Evolutionary conservation across 2,113 vertebrate species (phyloP).

Genomic region (Scartelaos histophorus): DNA sequence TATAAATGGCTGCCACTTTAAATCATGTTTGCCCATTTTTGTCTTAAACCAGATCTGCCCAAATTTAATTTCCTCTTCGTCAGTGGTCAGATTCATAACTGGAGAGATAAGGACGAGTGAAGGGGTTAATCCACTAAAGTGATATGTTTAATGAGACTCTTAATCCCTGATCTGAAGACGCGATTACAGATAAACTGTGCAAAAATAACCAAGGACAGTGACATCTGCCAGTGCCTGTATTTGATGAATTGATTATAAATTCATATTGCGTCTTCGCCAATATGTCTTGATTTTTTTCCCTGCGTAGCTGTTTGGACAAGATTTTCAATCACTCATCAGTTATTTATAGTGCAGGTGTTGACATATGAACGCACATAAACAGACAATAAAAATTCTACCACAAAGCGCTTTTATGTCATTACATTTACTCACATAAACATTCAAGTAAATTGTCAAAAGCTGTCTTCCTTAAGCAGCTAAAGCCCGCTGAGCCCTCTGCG

Average conservation of each 20-base stretch:
- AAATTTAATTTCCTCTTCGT: constrained; percentile 17
- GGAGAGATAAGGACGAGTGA: constrained; percentile 29
- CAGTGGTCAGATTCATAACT: constrained; percentile 41
- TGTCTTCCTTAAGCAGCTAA: constrained; percentile 55
- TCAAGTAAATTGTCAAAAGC: constrained; percentile 65
- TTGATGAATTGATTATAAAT: constrained; percentile 55
- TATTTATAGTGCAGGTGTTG: constrained; percentile 65
- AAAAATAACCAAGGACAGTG: constrained; percentile 58
- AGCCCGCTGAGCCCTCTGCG: constrained; percentile 48
- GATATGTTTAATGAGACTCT: constrained; percentile 64
- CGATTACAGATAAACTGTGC: constrained; percentile 51
- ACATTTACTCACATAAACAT: constrained; percentile 62
- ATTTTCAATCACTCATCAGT: constrained; percentile 47
- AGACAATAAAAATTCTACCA: constrained; percentile 47
- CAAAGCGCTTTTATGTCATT: constrained; percentile 56
- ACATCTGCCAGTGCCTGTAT: constrained; percentile 49
- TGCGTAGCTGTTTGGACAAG: constrained; percentile 26
- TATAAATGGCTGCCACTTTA: neutral
- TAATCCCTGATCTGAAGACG: constrained; percentile 63
- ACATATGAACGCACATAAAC: constrained; percentile 47
- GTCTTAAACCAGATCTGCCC: constrained; percentile 2
- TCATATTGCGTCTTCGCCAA: constrained; percentile 29
- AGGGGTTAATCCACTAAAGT: constrained; percentile 65
- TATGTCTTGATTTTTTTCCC: constrained; percentile 36
- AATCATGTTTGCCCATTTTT: neutral